Percentiles rank a stretch among this genome's conserved stretches.
These are phyloP conservation scores for Echinarachnius parma DNA, from an alignment of 53 echinoderm and acorn worm genomes.

Conservation along the genomic window DNA sequence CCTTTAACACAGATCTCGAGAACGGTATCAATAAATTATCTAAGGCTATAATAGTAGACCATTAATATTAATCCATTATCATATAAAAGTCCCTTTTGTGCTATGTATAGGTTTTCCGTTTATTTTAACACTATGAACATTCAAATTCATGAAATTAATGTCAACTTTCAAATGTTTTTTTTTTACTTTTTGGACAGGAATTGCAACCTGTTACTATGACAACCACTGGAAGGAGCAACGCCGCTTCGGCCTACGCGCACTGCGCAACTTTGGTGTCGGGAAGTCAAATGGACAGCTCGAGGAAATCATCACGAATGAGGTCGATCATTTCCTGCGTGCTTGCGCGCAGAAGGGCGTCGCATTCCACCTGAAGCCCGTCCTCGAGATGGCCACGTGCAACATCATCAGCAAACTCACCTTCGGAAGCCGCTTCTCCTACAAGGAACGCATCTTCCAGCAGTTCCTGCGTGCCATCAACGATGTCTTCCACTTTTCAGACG, in stretches of 20 bases:
- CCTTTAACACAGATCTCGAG: no score
- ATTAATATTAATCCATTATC: no score
- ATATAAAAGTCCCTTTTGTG: no score
- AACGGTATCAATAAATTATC: no score
- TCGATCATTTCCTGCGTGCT: slow-evolving; percentile 15
- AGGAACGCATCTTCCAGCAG: slow-evolving; percentile 48
- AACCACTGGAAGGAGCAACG: slow-evolving; percentile 60
- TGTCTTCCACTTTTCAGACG: slow-evolving; percentile 40
- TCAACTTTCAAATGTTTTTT: no score
- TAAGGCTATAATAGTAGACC: no score
- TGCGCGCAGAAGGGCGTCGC: slow-evolving; percentile 39
- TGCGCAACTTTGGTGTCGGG: slow-evolving; percentile 53
- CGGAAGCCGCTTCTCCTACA: slow-evolving; percentile 47
- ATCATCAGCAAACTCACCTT: slow-evolving; percentile 52
- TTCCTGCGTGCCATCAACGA: slow-evolving; percentile 39
- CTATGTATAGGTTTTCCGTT: no score
- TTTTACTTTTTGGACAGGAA: slow-evolving; percentile 2
- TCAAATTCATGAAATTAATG: no score
- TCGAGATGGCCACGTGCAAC: slow-evolving; percentile 55
- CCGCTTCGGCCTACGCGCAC: slow-evolving; percentile 38
- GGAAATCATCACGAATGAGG: slow-evolving; percentile 37
- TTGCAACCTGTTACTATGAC: slow-evolving; percentile 46
- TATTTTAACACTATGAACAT: no score
- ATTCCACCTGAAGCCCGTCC: slow-evolving; percentile 27
- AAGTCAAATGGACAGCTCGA: slow-evolving; percentile 31